phyloP scores from a whole-genome alignment of 35 echinoderm and acorn worm species.

The Amphiura filiformis region DNA sequence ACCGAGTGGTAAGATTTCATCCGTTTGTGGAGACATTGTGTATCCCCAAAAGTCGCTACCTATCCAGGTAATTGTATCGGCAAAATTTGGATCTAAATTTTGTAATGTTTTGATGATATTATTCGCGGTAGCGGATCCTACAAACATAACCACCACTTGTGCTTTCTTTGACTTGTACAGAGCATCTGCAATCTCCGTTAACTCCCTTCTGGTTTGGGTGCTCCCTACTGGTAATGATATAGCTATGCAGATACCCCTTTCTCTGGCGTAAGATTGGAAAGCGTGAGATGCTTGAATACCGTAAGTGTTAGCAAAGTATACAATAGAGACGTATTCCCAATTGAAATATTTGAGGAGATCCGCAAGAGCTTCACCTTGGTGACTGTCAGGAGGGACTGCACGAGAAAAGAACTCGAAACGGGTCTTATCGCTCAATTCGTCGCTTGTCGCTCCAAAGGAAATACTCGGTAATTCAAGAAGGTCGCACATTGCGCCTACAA shows the following conservation, averaged over 20 bases:
- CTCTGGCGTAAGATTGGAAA: conserved; percentile 5
- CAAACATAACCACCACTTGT: conserved; percentile 37
- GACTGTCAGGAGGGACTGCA: conserved; percentile 37
- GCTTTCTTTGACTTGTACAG: not conserved
- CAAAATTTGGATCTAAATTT: not conserved
- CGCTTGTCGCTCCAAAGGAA: conserved; percentile 38
- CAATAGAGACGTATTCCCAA: conserved; percentile 29
- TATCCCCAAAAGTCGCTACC: conserved; percentile 48
- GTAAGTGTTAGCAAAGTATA: conserved; percentile 38
- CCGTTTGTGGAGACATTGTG: not conserved
- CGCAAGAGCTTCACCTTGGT: conserved; percentile 31
- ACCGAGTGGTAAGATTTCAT: conserved; percentile 7
- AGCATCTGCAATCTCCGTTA: conserved; percentile 10
- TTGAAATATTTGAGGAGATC: conserved; percentile 36
- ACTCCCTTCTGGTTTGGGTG: not conserved
- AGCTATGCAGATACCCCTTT: conserved; percentile 40
- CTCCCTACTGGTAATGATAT: not conserved
- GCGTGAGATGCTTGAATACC: conserved; percentile 8
- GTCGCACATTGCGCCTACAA: not conserved
- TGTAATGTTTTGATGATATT: not conserved
- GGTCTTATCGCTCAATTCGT: conserved; percentile 36
- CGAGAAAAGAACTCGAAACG: conserved; percentile 40
- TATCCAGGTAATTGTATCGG: conserved; percentile 31
- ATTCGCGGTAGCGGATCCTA: conserved; percentile 12
- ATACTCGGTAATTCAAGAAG: conserved; percentile 29